These are phyloP conservation scores for Zhuqinia jingwanae DNA, from an alignment of 2,888 invertebrate species.

Conservation along the genomic window DNA sequence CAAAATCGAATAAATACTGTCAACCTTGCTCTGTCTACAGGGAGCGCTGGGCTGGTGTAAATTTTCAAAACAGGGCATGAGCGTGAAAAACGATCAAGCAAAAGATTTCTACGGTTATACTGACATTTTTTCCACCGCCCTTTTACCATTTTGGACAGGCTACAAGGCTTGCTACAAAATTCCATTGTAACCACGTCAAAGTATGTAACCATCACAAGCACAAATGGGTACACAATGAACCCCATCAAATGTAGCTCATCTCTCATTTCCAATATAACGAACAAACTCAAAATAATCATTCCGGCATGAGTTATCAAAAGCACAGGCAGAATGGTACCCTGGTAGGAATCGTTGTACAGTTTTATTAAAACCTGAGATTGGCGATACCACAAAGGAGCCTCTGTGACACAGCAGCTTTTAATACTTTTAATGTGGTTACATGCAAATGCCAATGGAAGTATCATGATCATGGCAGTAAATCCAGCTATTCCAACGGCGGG, in stretches of 20 bases:
- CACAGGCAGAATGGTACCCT: background rate
- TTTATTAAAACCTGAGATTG: slow-evolving; percentile 25
- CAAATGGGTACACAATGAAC: slow-evolving; percentile 37
- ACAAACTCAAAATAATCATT: background rate
- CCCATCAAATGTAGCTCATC: background rate
- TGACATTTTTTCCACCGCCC: background rate
- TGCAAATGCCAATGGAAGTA: no score
- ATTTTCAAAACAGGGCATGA: slow-evolving; percentile 1
- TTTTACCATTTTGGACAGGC: slow-evolving; percentile 22
- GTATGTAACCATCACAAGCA: background rate
- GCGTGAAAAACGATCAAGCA: slow-evolving; percentile 16
- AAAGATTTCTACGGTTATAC: background rate
- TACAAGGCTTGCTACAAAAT: slow-evolving; percentile 21
- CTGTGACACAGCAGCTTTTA: no score
- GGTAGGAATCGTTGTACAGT: slow-evolving; percentile 44
- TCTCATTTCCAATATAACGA: slow-evolving; percentile 25
- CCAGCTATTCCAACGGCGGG: background rate
- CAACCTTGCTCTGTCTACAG: slow-evolving; percentile 20
- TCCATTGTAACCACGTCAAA: slow-evolving; percentile 45
- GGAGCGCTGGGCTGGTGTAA: slow-evolving; percentile 18
- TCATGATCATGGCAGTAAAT: no score
- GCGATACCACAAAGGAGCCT: background rate
- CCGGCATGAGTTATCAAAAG: slow-evolving; percentile 16
- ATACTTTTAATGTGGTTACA: no score
- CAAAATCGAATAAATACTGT: slow-evolving; percentile 49